Conservation (phyloP, 1,140 invertebrate genomes). For the Cyrtorhinus lividipennis region DNA sequence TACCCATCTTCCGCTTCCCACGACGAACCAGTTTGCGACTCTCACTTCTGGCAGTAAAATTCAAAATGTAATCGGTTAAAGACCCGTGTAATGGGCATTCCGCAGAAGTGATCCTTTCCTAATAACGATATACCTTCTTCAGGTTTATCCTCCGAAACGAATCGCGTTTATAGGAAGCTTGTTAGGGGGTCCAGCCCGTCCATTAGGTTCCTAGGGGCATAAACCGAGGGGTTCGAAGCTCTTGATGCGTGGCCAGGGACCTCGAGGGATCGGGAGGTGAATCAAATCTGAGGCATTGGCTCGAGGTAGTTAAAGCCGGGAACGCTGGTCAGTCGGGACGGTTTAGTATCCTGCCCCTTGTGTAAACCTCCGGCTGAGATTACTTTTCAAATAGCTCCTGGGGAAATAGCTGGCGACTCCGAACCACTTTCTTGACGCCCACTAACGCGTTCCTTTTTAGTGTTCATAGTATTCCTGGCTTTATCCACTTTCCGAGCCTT, state of each 20-base stretch:
- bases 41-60: too few species aligned
- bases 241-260: neutral
- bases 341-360: conserved; percentile 9
- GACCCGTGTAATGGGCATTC: conserved; percentile 11
- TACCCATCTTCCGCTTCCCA: too few species aligned
- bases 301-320: neutral
- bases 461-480: too few species aligned
- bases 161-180: conserved; percentile 15
- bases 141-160: conserved; percentile 5
- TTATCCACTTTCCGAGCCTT: too few species aligned
- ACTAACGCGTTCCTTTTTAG: too few species aligned
- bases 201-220: conserved; percentile 2
- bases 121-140: conserved; percentile 3
- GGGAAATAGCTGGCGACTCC: neutral
- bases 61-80: neutral
- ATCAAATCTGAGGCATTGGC: neutral
- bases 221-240: neutral
- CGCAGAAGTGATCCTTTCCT: conserved; percentile 9
- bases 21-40: too few species aligned
- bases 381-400: neutral
- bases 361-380: conserved; percentile 4
- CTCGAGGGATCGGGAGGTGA: neutral
- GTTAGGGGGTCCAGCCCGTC: neutral
- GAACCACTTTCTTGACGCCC: neutral
- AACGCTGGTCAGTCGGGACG: neutral